Percentiles rank a stretch among this genome's conserved stretches.
Conservation (phyloP, 2,888 invertebrate genomes). For the Conomelus anceps region DNA sequence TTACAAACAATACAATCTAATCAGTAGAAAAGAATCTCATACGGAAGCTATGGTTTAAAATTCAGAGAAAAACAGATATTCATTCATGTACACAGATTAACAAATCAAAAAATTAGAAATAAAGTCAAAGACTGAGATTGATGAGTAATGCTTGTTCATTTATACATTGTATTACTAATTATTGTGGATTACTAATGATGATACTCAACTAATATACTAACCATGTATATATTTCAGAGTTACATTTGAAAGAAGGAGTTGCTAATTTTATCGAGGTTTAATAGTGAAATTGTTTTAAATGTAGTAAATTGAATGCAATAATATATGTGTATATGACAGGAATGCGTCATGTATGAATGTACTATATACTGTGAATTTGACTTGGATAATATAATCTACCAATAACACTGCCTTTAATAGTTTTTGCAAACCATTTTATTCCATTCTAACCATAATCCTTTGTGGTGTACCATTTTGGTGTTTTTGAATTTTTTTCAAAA, state of each 20-base stretch:
- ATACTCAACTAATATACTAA: neutral
- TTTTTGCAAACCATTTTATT: neutral
- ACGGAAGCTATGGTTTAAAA: neutral
- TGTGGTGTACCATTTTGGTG: neutral
- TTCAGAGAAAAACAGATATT: neutral
- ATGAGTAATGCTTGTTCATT: neutral
- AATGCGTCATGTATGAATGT: neutral
- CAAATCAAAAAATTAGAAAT: neutral
- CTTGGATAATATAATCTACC: neutral
- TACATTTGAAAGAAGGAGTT: neutral
- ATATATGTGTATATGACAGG: neutral
- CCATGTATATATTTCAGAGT: neutral
- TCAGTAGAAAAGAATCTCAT: neutral
- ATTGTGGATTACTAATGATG: neutral
- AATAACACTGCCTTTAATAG: neutral
- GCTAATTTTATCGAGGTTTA: neutral
- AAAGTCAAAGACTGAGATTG: neutral
- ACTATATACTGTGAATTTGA: neutral
- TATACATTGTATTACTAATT: neutral
- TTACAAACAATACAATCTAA: neutral
- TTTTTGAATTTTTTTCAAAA: no score
- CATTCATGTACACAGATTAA: neutral
- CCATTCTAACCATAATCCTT: neutral
- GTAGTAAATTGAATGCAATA: neutral
- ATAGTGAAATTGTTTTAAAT: neutral